Percentiles rank a stretch among this genome's conserved stretches.
Evolutionary conservation across 1,140 invertebrate genomes (phyloP).

Genomic region (Nebria ingens): DNA sequence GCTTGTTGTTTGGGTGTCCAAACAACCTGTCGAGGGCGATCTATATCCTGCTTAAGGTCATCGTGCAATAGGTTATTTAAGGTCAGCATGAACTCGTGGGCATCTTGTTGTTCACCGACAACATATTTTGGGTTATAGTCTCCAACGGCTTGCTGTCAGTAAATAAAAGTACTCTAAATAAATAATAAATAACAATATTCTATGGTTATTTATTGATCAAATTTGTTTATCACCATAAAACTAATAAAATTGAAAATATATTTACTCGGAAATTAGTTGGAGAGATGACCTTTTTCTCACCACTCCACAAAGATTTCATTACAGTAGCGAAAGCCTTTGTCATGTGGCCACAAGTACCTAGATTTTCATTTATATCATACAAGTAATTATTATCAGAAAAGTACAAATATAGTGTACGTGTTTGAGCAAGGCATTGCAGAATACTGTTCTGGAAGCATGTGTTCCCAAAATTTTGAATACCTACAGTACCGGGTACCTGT

Average conservation of each 20-base stretch:
- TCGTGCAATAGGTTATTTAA: not conserved
- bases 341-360: not conserved
- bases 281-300: too few relatives aligned
- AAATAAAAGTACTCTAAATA: too few relatives aligned
- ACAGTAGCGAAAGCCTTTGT: not conserved
- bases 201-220: too few relatives aligned
- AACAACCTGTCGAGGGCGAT: not conserved
- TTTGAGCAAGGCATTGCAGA: not conserved
- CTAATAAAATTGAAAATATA: too few relatives aligned
- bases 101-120: not conserved
- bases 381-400: not conserved
- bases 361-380: not conserved
- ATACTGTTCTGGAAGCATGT: not conserved
- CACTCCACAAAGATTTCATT: not conserved
- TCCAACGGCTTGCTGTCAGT: not conserved
- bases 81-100: not conserved
- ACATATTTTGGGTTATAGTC: not conserved
- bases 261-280: too few relatives aligned
- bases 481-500: not conserved
- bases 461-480: not conserved
- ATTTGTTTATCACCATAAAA: too few relatives aligned
- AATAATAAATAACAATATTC: too few relatives aligned
- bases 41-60: not conserved
- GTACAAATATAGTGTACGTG: not conserved
- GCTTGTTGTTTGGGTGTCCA: not conserved